Conservation (phyloP, 2,113 vertebrate species). For the Paralichthys olivaceus region DNA sequence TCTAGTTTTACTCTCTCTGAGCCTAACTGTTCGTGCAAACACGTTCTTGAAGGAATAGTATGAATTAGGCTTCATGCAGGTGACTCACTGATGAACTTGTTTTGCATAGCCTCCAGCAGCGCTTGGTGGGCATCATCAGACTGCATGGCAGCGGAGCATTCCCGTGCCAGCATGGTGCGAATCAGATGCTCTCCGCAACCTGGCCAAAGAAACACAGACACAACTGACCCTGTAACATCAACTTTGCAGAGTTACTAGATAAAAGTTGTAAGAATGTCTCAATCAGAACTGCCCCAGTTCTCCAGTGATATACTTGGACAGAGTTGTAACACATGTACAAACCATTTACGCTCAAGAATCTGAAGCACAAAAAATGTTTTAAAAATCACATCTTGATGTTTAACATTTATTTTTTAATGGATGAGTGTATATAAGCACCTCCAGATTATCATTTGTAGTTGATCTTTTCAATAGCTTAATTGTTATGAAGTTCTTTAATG, state of each 20-base stretch:
- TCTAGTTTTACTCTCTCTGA: slow-evolving; percentile 35
- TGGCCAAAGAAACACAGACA: slow-evolving; percentile 71
- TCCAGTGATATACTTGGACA: not conserved
- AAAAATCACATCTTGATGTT: slow-evolving; percentile 23
- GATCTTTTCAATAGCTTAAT: not conserved
- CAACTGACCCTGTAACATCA: not conserved
- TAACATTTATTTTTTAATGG: slow-evolving; percentile 10
- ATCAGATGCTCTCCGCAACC: slow-evolving; percentile 99
- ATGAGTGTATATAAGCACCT: not conserved
- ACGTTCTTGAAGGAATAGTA: slow-evolving; percentile 40
- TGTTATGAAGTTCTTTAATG: slow-evolving; percentile 8
- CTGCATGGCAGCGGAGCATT: slow-evolving; percentile 96
- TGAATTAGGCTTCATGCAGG: slow-evolving; percentile 23
- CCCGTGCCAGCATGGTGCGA: slow-evolving; percentile 96
- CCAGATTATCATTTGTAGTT: slow-evolving; percentile 9
- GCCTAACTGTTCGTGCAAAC: slow-evolving; percentile 37
- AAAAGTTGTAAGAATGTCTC: not conserved
- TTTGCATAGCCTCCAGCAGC: slow-evolving; percentile 99
- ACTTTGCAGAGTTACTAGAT: not conserved
- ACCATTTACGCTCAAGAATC: slow-evolving; percentile 18
- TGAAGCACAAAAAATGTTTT: not conserved
- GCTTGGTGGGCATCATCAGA: slow-evolving; percentile 97
- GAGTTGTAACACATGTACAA: slow-evolving; percentile 1
- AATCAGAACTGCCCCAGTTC: slow-evolving; percentile 4
- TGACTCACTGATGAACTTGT: slow-evolving; percentile 98